Evolutionary conservation across 2,888 invertebrate genomes (phyloP), one percentile per base, ranked within the genome.

Genomic region (Diachrysia chrysitis): DNA sequence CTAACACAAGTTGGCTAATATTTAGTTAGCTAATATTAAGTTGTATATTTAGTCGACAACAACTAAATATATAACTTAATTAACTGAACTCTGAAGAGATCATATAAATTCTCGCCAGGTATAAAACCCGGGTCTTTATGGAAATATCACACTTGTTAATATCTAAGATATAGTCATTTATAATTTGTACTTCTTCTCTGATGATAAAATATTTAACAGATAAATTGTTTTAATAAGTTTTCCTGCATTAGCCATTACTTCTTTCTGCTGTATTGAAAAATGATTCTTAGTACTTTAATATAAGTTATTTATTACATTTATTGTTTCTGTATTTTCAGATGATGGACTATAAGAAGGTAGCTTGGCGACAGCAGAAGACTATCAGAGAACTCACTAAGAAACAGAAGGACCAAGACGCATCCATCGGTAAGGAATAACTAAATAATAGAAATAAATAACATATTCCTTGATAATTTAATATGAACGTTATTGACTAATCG

Each of bases 351-450:
- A 93, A 88, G 70, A 90, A 86, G 17, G 32, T 90, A 0, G 87
- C 90, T 0, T 82, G 75, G 68, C 78, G 83, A 0, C 94, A 95
- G 25, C 84, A 89, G 16, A 87, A 82, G 65, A 78, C 83, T 0
- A 91, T 94, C 5, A 80, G 84, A 5, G 74, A 85, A 0, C 68
- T 94, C 69, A 71, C 75, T 0, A 85, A 79, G 19, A 85, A 83
- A 17, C 91, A 92, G 69, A 81, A 76, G 1, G 88, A 90, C 0
- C 94, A 94, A 29, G 92, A 92, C 1, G 83, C 87, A 2, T 85
- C 90, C 69, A 92, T 95, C 21, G 93, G 95, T 93, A 71, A 76
- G 69, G 25, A 17, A 32, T 21, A 58, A 16, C 37, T 14, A 53
- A 7, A 16, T 35, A n/a, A 1, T 55, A 12, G 16, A 42, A 23